Conservation (phyloP, 2,888 invertebrate species). For the Nebria brevicollis region DNA sequence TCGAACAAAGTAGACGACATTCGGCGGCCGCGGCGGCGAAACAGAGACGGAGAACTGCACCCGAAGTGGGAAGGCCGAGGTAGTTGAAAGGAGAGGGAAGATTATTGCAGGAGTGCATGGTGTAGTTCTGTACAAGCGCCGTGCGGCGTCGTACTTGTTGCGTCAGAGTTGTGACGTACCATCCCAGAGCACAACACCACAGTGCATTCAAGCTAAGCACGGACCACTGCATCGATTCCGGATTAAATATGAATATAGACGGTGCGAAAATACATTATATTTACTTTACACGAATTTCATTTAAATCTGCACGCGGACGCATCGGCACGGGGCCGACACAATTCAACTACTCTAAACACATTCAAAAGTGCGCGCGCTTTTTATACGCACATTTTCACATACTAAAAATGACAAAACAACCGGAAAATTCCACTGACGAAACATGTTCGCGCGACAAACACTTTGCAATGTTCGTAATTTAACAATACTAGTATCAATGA, state of each 20-base stretch:
- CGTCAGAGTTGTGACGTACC: slow-evolving; percentile 62
- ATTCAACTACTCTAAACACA: not conserved
- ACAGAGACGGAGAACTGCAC: slow-evolving; percentile 51
- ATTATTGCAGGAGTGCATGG: slow-evolving; percentile 62
- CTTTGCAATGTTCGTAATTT: not conserved
- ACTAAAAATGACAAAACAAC: not conserved
- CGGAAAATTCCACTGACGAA: not conserved
- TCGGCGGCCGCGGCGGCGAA: slow-evolving; percentile 48
- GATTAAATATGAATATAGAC: slow-evolving; percentile 45
- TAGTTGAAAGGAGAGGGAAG: slow-evolving; percentile 58
- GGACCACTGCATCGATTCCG: slow-evolving; percentile 40
- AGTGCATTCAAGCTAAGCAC: slow-evolving; percentile 46
- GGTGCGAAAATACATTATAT: slow-evolving; percentile 11
- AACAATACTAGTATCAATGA: not conserved
- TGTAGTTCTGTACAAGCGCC: slow-evolving; percentile 58
- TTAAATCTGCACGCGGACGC: not conserved
- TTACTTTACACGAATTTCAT: not conserved
- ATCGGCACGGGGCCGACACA: not conserved
- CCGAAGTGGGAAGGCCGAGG: slow-evolving; percentile 52
- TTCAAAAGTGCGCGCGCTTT: not conserved
- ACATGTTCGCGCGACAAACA: not conserved
- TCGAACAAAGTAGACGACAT: slow-evolving; percentile 47
- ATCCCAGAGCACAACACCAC: slow-evolving; percentile 4
- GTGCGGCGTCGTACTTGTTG: slow-evolving; percentile 66
- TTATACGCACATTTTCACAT: not conserved